Conservation (phyloP, 2,113 vertebrate species). For the Globicephala melas region DNA sequence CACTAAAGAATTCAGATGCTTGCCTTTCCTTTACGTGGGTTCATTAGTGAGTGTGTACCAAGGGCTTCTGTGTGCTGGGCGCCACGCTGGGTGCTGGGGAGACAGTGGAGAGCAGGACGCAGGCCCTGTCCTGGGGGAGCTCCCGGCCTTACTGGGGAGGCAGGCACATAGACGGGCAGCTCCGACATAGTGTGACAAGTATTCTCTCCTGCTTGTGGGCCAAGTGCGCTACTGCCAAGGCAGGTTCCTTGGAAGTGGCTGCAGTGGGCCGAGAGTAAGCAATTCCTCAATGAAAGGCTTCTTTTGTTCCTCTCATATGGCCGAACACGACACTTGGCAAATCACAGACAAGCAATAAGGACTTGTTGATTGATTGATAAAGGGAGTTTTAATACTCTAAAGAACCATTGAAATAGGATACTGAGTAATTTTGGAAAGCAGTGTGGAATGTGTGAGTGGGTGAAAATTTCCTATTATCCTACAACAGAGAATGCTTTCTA, state of each 20-base stretch:
- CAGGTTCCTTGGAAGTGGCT: slow-evolving; percentile 59
- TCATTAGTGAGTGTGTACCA: not conserved
- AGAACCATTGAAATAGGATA: slow-evolving; percentile 65
- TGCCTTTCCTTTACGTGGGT: not conserved
- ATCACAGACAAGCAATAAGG: slow-evolving; percentile 67
- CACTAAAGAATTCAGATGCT: not conserved
- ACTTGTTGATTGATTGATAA: slow-evolving; percentile 76
- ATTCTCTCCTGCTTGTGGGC: slow-evolving; percentile 24
- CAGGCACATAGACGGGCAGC: slow-evolving; percentile 33
- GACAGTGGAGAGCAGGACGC: not conserved
- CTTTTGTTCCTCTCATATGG: slow-evolving; percentile 65
- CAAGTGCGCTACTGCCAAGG: slow-evolving; percentile 39
- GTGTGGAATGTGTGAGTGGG: slow-evolving; percentile 65
- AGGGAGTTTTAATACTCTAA: slow-evolving; percentile 69
- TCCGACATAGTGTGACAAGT: slow-evolving; percentile 52
- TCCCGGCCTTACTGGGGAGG: not conserved
- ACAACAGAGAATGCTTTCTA: slow-evolving; percentile 45
- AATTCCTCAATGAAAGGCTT: slow-evolving; percentile 56
- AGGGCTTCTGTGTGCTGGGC: not conserved
- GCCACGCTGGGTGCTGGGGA: not conserved
- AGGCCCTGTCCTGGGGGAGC: not conserved
- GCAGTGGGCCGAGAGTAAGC: slow-evolving; percentile 57
- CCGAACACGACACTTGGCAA: slow-evolving; percentile 68
- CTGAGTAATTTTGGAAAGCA: slow-evolving; percentile 72
- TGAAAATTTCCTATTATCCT: slow-evolving; percentile 61